Evolutionary conservation across 2,888 invertebrate species (phyloP), one percentile per base, ranked within the genome.

Genomic region (Patella caerulea): DNA sequence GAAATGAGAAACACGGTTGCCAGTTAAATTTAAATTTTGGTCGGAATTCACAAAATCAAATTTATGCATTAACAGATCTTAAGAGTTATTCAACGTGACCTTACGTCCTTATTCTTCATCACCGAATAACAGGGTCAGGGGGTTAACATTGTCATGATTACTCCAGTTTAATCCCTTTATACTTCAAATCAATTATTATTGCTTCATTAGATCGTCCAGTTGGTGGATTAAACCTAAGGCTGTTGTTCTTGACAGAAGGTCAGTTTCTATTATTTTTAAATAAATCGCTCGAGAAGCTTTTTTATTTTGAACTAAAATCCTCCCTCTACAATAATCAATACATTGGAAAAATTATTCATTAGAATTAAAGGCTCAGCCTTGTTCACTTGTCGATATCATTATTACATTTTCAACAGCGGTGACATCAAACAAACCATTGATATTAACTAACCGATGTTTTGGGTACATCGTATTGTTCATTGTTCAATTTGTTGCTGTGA

Each of bases 291-390:
- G 65, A 65, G 24, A 19, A 65, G 14, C 24, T 19, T 65, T 65
- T 65, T 65, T 65, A 65, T 24, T 65, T 65, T 14, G 19, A 14
- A 65, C 14, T 65, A 24, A 65, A 65, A 65, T 24, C 19, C 65
- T 24, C 12, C 65, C 24, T 65, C 65, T 65, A 65, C 65, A 65
- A 65, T 65, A 65, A 65, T 24, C 65, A 65, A 12, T 65, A 24
- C 65, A 65, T 19, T 65, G 65, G 65, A 65, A 65, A 65, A 65
- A 65, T 65, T 65, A 65, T 65, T 65, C 65, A 65, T 65, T 65
- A 19, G 19, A 65, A 24, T 65, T 19, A 65, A 65, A 24, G 65
- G 14, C 15, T 12, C 24, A 24, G 7, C 65, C 24, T 65, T 65
- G 65, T 65, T 65, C 65, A 19, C 19, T 24, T 65, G 19, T 65